phyloP scores from a whole-genome alignment of 2,888 invertebrate genomes.

The Trachelus iudaicus region DNA sequence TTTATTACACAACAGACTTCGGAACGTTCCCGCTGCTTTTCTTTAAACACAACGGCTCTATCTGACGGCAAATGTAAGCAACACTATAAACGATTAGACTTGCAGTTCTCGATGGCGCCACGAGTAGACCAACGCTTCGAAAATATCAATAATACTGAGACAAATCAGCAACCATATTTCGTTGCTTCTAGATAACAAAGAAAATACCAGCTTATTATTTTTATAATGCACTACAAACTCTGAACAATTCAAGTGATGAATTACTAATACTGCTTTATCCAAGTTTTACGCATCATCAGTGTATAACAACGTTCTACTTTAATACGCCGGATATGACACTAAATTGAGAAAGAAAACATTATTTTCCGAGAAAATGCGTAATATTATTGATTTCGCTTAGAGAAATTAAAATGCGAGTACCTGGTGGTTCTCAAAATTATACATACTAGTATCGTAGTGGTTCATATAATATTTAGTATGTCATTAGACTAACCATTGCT shows the following conservation, averaged over 20 bases:
- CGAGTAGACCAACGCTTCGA: constrained; percentile 17
- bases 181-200: constrained; percentile 22
- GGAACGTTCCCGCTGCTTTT: not conserved
- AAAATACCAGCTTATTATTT: constrained; percentile 9
- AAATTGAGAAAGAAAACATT: constrained; percentile 41
- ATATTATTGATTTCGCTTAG: constrained; percentile 12
- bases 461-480: not conserved
- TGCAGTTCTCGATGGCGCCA: not conserved
- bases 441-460: not conserved
- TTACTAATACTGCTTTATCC: not conserved
- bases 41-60: not conserved
- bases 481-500: not conserved
- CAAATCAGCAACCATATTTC: constrained; percentile 36
- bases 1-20: not conserved
- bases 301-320: not conserved
- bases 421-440: not conserved
- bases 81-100: not conserved
- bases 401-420: not conserved
- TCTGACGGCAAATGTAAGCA: not conserved
- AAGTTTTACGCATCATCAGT: not conserved
- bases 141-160: constrained; percentile 46
- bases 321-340: constrained; percentile 32
- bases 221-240: not conserved
- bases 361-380: constrained; percentile 25
- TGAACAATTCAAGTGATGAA: not conserved